Base-by-base conservation (phyloP, 2,113 vertebrate species). In the Tachycineta bicolor region DNA sequence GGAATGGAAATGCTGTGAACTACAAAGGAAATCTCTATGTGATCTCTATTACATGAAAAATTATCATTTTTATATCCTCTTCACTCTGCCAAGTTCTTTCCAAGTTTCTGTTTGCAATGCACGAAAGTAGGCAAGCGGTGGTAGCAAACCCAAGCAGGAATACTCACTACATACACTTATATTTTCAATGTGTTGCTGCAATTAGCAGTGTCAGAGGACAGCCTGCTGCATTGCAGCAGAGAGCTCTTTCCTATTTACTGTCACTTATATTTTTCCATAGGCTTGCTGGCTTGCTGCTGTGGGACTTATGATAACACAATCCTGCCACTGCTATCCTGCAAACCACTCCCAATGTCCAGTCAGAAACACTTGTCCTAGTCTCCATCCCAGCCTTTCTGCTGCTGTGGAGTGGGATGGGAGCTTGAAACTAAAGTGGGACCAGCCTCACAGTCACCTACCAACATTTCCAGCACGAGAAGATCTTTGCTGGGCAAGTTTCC, bases 11-110 rank as follows among this genome's bases (percentile, higher is more conserved):
- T 87, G 70, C 86, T 91, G 83, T 81, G 94, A 98, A 97, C 96
- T 93, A 97, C 96, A 97, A 97, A 97, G 87, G 85, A 94, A 96
- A 93, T 96, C 83, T 89, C 83, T 88, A 94, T 87, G 83, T 89
- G 91, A 97, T 94, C 79, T 80, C 96, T 90, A 81, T 84, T 93
- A 94, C 69, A 91, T 88, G 86, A 96, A 97, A 97, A 97, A 97
- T 94, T 93, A 97, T 76, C 82, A 41, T 67, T 95, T 97, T 97
- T 97, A 93, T 96, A 96, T 92, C 82, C 75, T 94, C 62, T 95
- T 80, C 91, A 83, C 65, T 91, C 93, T 89, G 89, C 84, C 95
- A 88, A 95, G 74, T 79, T 89, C 64, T 88, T 87, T 79, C 87
- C 87, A 94, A 94, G 83, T 95, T 96, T 79, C 90, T 96, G 95